These are phyloP conservation scores for Coluber constrictor DNA, from an alignment of 2,797 vertebrate species.

Conservation along the genomic window DNA sequence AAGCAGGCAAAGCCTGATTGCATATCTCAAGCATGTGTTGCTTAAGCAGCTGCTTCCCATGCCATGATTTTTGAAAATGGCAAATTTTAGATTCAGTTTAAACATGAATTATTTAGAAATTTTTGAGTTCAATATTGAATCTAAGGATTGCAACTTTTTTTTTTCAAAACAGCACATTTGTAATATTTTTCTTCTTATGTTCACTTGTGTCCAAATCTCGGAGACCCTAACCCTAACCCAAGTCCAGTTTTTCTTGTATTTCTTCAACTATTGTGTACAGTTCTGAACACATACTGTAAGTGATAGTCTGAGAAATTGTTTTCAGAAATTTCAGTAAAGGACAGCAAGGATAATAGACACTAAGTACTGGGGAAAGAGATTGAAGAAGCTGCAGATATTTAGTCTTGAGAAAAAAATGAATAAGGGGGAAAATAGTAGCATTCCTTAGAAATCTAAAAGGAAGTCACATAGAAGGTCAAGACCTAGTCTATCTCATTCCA, in stretches of 20 bases:
- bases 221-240: not conserved
- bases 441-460: not conserved
- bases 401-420: not conserved
- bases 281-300: not conserved
- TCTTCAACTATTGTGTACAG: not conserved
- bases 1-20: not conserved
- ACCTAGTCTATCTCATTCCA: not conserved
- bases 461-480: not conserved
- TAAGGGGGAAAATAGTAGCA: not conserved
- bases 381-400: not conserved
- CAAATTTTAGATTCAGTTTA: not conserved
- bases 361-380: not conserved
- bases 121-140: slow-evolving; percentile 30
- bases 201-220: not conserved
- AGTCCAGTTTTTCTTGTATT: not conserved
- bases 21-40: not conserved
- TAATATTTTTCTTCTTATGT: not conserved
- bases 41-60: not conserved
- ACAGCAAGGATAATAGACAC: not conserved
- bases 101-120: not conserved
- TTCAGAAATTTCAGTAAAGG: not conserved
- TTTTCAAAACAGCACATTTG: slow-evolving; percentile 39
- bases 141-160: not conserved
- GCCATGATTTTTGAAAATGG: not conserved
- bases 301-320: not conserved